Percentiles rank a stretch among this genome's conserved stretches.
These are phyloP conservation scores for Dryomyza anilis DNA, from an alignment of 2,888 invertebrate genomes.

Conservation along the genomic window DNA sequence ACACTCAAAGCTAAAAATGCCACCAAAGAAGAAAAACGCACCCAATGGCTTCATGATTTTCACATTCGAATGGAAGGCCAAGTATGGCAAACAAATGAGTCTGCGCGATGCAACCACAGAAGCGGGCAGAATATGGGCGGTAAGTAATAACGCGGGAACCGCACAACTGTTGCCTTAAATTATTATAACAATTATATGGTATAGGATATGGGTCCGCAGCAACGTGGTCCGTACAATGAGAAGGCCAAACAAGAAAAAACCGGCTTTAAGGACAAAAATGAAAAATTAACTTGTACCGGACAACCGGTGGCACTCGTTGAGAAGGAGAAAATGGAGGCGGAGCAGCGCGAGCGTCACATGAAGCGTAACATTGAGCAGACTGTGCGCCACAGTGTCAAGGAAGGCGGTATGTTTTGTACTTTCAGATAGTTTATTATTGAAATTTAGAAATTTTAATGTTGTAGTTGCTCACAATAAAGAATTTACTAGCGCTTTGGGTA, in stretches of 20 bases:
- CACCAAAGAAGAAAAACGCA: conserved; percentile 44
- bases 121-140: conserved; percentile 50
- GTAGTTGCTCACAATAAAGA: no score
- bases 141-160: conserved; percentile 38
- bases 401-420: conserved; percentile 41
- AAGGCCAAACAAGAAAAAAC: conserved; percentile 42
- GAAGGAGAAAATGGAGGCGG: conserved; percentile 38
- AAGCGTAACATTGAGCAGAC: conserved; percentile 49
- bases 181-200: not conserved
- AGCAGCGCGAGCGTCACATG: conserved; percentile 40
- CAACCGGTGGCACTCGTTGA: conserved; percentile 41
- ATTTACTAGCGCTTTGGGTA: no score
- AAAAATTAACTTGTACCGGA: conserved; percentile 48
- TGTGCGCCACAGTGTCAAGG: conserved; percentile 40
- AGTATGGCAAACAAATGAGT: conserved; percentile 37
- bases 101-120: conserved; percentile 39
- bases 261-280: not conserved
- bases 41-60: conserved; percentile 49
- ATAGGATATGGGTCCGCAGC: conserved; percentile 46
- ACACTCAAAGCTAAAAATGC: conserved; percentile 38
- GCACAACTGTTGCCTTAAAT: not conserved
- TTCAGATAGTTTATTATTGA: not conserved
- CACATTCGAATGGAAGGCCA: conserved; percentile 47
- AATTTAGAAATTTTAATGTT: no score
- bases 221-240: conserved; percentile 47